Percentiles rank a stretch among this genome's conserved stretches.
These are phyloP conservation scores for Lasaia peninsularis DNA, from an alignment of 1,140 invertebrate genomes.

Conservation along the genomic window DNA sequence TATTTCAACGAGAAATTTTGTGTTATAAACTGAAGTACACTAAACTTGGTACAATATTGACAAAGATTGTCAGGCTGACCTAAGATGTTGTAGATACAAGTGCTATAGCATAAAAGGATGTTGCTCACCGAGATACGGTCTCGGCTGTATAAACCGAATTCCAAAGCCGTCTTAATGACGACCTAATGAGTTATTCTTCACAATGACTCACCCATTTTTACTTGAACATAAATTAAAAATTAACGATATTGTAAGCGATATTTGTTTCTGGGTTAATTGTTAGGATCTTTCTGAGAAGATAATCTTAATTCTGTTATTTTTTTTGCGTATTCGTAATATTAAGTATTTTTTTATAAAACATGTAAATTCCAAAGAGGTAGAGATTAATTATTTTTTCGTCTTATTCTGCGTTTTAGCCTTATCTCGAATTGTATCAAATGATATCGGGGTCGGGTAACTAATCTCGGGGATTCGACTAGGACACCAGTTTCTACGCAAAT, in stretches of 20 bases:
- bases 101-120: slow-evolving; percentile 52
- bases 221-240: slow-evolving; percentile 6
- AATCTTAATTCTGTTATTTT: neutral
- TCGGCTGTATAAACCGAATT: slow-evolving; percentile 53
- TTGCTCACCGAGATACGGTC: slow-evolving; percentile 45
- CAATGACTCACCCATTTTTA: slow-evolving; percentile 5
- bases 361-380: too few species aligned
- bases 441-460: too few species aligned
- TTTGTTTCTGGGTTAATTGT: slow-evolving; percentile 9
- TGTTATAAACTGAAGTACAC: neutral
- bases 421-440: too few species aligned
- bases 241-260: slow-evolving; percentile 5
- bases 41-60: neutral
- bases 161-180: slow-evolving; percentile 30
- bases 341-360: too few species aligned
- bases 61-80: slow-evolving; percentile 7
- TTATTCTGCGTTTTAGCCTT: too few species aligned
- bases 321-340: too few species aligned
- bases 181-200: slow-evolving; percentile 40
- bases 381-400: too few species aligned
- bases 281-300: slow-evolving; percentile 1
- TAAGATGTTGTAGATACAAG: slow-evolving; percentile 50
- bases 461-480: too few species aligned
- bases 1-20: too few species aligned
- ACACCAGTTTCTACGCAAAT: too few species aligned